A percentile compares a stretch with the other conserved stretches of the same genome.
Evolutionary conservation across 2,888 invertebrate species (phyloP).

Genomic region (Agrotis segetum): DNA sequence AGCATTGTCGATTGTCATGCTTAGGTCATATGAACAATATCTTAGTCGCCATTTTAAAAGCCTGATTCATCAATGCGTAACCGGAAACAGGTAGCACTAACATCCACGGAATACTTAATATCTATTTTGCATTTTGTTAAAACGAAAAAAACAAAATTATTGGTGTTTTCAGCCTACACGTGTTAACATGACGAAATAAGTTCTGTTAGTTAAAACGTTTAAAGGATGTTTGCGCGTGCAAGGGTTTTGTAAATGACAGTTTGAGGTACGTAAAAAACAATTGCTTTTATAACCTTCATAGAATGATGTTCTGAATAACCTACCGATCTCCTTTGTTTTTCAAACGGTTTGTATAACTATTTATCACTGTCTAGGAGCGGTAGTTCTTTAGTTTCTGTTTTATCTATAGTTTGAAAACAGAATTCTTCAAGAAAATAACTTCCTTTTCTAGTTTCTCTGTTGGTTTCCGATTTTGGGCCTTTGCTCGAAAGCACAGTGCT

Average conservation of each 20-base stretch:
- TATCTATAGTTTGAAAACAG: constrained; percentile 9
- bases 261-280: constrained; percentile 2
- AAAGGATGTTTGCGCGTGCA: constrained; percentile 21
- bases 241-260: constrained; percentile 15
- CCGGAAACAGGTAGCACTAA: constrained; percentile 62
- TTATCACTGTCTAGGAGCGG: neutral
- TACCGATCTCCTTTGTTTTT: neutral
- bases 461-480: constrained; percentile 3
- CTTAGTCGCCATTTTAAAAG: constrained; percentile 56
- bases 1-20: constrained; percentile 57
- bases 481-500: neutral
- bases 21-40: constrained; percentile 55
- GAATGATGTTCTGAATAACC: neutral
- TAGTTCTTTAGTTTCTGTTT: neutral
- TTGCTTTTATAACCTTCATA: constrained; percentile 6
- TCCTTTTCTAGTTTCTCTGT: neutral
- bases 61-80: constrained; percentile 59
- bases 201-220: neutral
- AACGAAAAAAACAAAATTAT: constrained; percentile 19
- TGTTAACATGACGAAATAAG: constrained; percentile 21
- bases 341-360: neutral
- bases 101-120: constrained; percentile 61
- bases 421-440: constrained; percentile 4
- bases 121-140: constrained; percentile 58
- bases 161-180: constrained; percentile 16